Evolutionary conservation across 2,113 vertebrate species (phyloP), one percentile per base, ranked within the genome.

Genomic region (Pavo muticus): DNA sequence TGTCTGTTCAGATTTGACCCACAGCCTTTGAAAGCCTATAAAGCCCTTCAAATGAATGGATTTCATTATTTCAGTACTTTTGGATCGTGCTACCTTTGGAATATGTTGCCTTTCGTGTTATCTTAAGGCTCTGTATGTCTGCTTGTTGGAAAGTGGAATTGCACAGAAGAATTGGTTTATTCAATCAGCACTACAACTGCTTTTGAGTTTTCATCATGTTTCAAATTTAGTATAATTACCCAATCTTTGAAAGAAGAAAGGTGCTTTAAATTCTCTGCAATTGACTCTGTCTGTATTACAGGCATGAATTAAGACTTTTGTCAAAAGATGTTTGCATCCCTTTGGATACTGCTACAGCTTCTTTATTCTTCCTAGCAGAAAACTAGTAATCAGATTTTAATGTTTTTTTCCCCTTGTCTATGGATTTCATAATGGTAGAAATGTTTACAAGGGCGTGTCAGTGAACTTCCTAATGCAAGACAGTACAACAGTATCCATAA

Each of bases 391-490:
- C 70, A 44, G 37, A 6, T 47, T 93, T 76, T 44, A 29, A 54
- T 29, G 44, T 8, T 10, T 60, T 60, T 27, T 21, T n/a, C 3
- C 2, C 5, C 5, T 32, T 16, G 10, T 20, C 40, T 10, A 2
- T 42, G 78, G 67, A 65, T 84, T 78, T 82, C n/a, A 27, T 14
- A 19, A 32, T 32, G 37, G 76, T 61, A 29, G 14, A 76, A 67
- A 54, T 5, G 4, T 44, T 84, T 60, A 30, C 10, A 12, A 0
- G 13, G 44, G 30, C 27, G 18, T 0, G 0, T 3, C 30, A 35
- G 27, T 48, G 44, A 35, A 42, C 40, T 19, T 4, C 4, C 1
- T 20, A 54, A 29, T 14, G 19, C 27, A 59, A 39, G 21, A n/a
- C 52, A 65, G 35, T 32, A 42, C 44, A n/a, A 7, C 1, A 44